These are phyloP conservation scores for Festucalex cinctus DNA, from an alignment of 2,113 vertebrate species.

Conservation along the genomic window DNA sequence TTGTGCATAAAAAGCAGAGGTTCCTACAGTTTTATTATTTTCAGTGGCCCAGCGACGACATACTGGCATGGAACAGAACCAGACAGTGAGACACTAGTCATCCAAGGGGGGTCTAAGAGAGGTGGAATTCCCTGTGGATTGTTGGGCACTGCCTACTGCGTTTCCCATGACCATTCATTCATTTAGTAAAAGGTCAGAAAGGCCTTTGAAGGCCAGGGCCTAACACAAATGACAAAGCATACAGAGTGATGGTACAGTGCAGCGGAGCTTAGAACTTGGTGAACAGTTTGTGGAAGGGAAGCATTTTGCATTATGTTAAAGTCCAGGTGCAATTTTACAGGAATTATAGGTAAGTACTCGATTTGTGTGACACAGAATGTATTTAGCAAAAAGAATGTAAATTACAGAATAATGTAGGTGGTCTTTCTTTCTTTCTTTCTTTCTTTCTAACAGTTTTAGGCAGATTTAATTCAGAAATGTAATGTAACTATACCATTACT, in stretches of 20 bases:
- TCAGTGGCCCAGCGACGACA: constrained; percentile 13
- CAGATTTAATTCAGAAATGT: neutral
- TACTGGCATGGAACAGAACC: constrained; percentile 49
- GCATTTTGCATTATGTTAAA: neutral
- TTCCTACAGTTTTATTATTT: neutral
- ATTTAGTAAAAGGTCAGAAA: constrained; percentile 43
- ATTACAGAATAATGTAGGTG: neutral
- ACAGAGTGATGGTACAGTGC: constrained; percentile 8
- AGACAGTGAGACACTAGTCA: constrained; percentile 55
- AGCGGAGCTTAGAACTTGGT: constrained; percentile 4
- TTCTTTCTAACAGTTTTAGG: neutral
- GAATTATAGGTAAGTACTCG: constrained; percentile 1
- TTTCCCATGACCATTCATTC: constrained; percentile 67
- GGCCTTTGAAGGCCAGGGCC: constrained; percentile 31
- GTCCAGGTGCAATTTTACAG: neutral
- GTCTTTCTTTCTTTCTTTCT: too few relatives aligned
- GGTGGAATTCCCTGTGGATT: constrained; percentile 48
- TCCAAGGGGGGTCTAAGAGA: constrained; percentile 46
- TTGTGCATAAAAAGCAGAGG: neutral
- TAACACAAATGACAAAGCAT: constrained; percentile 44
- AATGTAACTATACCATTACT: neutral
- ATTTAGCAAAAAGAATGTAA: neutral
- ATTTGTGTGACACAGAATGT: neutral
- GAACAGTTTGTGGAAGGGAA: neutral
- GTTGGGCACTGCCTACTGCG: constrained; percentile 42